Conservation (phyloP, 2,888 invertebrate genomes). For the Eulithis prunata region DNA sequence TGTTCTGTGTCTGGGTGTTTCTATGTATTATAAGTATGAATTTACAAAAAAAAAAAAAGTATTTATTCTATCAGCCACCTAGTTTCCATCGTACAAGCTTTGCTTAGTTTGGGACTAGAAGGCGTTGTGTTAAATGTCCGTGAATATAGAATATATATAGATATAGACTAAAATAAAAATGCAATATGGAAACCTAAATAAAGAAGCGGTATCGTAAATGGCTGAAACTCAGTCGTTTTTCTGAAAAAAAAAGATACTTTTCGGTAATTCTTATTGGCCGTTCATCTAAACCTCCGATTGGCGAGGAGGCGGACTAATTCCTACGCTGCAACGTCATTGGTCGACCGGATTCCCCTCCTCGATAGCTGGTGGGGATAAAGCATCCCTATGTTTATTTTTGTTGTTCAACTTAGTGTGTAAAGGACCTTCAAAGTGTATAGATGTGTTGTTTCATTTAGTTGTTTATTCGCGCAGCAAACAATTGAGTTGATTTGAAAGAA, state of each 20-base stretch:
- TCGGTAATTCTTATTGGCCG: conserved; percentile 62
- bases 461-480: conserved; percentile 36
- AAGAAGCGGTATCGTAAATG: conserved; percentile 28
- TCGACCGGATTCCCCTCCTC: conserved; percentile 54
- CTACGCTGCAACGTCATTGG: conserved; percentile 57
- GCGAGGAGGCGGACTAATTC: conserved; percentile 64
- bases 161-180: too few species aligned
- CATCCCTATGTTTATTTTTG: conserved; percentile 82
- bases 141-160: too few species aligned
- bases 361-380: conserved; percentile 61
- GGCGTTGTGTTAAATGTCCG: too few species aligned
- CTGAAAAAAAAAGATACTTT: conserved; percentile 62
- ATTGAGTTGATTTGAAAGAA: conserved; percentile 31
- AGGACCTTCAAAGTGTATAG: conserved; percentile 67
- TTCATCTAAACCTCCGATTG: conserved; percentile 54
- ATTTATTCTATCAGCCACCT: too few species aligned
- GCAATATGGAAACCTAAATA: too few species aligned
- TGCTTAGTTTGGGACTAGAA: too few species aligned
- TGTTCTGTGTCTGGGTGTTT: too few species aligned
- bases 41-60: too few species aligned
- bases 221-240: conserved; percentile 54
- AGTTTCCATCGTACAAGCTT: too few species aligned
- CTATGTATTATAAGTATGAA: too few species aligned
- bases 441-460: conserved; percentile 47
- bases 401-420: conserved; percentile 77